phyloP scores from a whole-genome alignment of 2,797 vertebrate species.

The Garrulus glandarius region DNA sequence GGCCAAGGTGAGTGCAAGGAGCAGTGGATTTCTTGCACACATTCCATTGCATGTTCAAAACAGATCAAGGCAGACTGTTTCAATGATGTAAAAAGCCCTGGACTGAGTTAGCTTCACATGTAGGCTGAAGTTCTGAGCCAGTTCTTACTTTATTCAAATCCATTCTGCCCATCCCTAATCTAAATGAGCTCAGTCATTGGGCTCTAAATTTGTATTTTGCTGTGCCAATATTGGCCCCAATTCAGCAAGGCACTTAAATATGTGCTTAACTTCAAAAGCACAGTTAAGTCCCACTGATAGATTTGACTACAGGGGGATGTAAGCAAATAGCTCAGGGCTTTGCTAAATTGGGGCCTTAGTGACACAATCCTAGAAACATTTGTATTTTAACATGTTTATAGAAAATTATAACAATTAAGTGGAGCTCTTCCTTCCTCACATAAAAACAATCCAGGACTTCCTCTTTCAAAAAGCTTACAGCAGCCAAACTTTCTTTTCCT shows the following conservation, averaged over 20 bases:
- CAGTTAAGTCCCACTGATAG: conserved; percentile 50
- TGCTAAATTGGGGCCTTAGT: conserved; percentile 26
- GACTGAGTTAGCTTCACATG: background rate
- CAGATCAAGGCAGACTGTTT: background rate
- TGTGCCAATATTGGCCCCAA: conserved; percentile 39
- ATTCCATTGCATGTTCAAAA: background rate
- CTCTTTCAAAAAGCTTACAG: background rate
- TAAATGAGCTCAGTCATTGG: conserved; percentile 55
- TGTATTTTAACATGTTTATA: conserved; percentile 61
- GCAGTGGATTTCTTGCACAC: background rate
- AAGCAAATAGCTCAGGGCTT: conserved; percentile 52
- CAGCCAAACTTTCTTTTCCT: conserved; percentile 53
- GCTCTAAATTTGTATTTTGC: conserved; percentile 39
- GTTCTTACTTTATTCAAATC: conserved; percentile 40
- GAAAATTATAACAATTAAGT: conserved; percentile 59
- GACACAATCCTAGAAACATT: conserved; percentile 62
- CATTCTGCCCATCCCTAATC: conserved; percentile 51
- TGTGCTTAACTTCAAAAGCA: conserved; percentile 60
- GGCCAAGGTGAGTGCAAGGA: background rate
- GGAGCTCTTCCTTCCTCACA: conserved; percentile 49
- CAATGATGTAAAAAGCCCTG: background rate
- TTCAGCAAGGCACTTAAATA: conserved; percentile 60
- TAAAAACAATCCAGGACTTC: conserved; percentile 49
- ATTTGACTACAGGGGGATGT: conserved; percentile 51
- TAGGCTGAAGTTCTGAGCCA: conserved; percentile 27